Evolutionary conservation across 2,797 vertebrate genomes (phyloP).

Genomic region (Smutsia temminckii): DNA sequence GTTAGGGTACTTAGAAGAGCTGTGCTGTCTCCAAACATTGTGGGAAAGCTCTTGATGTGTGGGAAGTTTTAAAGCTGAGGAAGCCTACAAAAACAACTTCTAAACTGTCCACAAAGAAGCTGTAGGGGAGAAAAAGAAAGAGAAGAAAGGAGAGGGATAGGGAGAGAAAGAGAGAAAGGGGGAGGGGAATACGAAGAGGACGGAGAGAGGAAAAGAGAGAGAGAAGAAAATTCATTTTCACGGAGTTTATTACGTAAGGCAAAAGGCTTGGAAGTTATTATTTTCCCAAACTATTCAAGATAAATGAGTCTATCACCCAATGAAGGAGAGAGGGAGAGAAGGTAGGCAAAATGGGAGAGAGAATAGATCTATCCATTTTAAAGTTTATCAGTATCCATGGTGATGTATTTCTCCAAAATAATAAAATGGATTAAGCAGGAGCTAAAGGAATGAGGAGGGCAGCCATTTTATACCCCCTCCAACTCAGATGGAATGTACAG

Average conservation of each 20-base stretch:
- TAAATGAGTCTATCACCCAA: conserved; percentile 87
- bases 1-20: neutral
- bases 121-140: conserved; percentile 7
- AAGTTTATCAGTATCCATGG: conserved; percentile 93
- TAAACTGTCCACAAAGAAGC: conserved; percentile 59
- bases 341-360: conserved; percentile 82
- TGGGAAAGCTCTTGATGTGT: neutral
- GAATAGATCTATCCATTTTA: conserved; percentile 93
- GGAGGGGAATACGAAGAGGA: accelerated
- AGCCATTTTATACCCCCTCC: conserved; percentile 86
- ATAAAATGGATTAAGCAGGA: conserved; percentile 94
- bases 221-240: conserved; percentile 91
- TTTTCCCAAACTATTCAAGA: conserved; percentile 92
- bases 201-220: conserved; percentile 46
- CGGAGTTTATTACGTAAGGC: conserved; percentile 87
- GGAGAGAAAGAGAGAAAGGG: conserved; percentile 82
- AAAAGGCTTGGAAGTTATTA: conserved; percentile 90
- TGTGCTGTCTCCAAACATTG: neutral
- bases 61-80: neutral
- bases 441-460: conserved; percentile 86
- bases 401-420: conserved; percentile 94
- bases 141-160: conserved; percentile 79
- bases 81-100: conserved; percentile 41
- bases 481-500: conserved; percentile 92
- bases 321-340: neutral